Base-by-base conservation (phyloP, 2,888 invertebrate genomes). In the Polyommatus iphigenia region DNA sequence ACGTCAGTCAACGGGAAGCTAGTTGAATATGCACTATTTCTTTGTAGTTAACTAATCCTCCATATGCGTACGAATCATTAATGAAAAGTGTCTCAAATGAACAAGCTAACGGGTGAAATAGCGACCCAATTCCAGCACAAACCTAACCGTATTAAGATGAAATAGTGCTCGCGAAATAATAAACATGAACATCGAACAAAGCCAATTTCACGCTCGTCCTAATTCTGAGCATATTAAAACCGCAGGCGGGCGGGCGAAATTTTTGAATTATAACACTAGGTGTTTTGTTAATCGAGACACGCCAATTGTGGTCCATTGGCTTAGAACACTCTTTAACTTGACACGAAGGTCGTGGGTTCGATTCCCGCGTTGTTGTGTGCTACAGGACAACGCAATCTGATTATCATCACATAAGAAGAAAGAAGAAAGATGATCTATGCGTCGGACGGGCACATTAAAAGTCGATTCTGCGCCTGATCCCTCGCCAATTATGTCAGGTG, bases 151-250 rank as follows among this genome's bases (percentile, higher is more conserved):
- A 80, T 81, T 80, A 82, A 82, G 77, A 79, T 79, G 80, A 82
- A 79, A 79, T 81, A 80, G 78, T 78, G 82, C 81, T 79, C 78
- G 80, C 80, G 81, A 81, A 81, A 81, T 81, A 80, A 80, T 80
- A 82, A 80, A 80, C 79, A 80, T 79, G 79, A 80, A 81, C 82
- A 83, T 83, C 80, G 84, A 83, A 82, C 83, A 82, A 81, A 82
- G 81, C 82, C 81, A 82, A 82, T 82, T 81, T 81, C 80, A 77
- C 83, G 83, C 84, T 82, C 84, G 83, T 82, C 84, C 87, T 89
- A 89, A 90, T 90, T 90, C 88, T 83, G 87, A 54, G 50, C 18
- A 89, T 89, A 90, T 89, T 90, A 90, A 89, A 90, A 89, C 67
- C 67, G 67, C 67, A 67, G 67, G 67, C 67, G 67, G 18, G 29